Conservation (phyloP, 1,140 invertebrate species). For the Zaprionus camerounensis region DNA sequence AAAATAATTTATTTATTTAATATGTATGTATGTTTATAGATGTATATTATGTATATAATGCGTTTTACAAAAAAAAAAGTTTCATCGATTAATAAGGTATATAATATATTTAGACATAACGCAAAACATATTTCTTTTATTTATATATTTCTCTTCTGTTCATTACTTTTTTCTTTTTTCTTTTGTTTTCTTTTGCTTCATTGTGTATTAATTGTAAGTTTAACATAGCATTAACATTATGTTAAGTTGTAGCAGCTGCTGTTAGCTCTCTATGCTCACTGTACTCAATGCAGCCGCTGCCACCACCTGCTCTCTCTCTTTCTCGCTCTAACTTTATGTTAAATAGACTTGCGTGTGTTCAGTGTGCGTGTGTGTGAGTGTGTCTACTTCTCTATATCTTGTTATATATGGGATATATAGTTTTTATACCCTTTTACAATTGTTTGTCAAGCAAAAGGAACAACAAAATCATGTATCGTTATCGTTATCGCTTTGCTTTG, state of each 20-base stretch:
- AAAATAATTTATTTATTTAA: conserved; percentile 81
- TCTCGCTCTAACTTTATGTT: conserved; percentile 29
- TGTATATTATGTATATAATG: conserved; percentile 52
- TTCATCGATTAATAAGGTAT: conserved; percentile 28
- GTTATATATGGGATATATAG: not conserved
- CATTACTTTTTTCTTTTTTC: conserved; percentile 15
- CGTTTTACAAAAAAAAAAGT: conserved; percentile 46
- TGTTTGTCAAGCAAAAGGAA: not conserved
- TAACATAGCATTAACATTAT: conserved; percentile 73
- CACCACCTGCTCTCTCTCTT: conserved; percentile 14
- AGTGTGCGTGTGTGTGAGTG: not conserved
- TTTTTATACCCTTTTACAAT: not conserved
- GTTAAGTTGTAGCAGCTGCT: conserved; percentile 38
- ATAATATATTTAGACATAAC: conserved; percentile 35
- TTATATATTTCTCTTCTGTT: conserved; percentile 30
- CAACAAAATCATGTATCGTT: not conserved
- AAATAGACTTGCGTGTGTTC: conserved; percentile 9
- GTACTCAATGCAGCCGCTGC: conserved; percentile 3
- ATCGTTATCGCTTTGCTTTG: conserved; percentile 5
- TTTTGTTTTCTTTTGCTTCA: conserved; percentile 11
- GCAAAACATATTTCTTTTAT: conserved; percentile 30
- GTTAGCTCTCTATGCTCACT: not conserved
- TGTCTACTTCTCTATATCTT: not conserved
- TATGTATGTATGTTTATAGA: conserved; percentile 69
- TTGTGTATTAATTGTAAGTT: conserved; percentile 44